phyloP scores from a whole-genome alignment of 1,140 invertebrate species.

The Periplaneta americana region DNA sequence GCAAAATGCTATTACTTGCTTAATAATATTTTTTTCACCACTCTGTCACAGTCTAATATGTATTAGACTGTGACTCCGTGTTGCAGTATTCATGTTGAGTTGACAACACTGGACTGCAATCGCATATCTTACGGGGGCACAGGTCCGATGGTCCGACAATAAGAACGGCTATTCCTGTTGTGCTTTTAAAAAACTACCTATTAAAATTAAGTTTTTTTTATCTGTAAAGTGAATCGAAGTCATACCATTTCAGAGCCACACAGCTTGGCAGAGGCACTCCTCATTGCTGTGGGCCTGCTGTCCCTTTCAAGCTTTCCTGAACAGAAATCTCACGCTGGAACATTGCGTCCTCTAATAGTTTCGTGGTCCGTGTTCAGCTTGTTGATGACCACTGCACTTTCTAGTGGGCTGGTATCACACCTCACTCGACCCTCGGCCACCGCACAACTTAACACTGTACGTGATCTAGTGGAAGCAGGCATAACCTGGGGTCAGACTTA shows the following conservation, averaged over 20 bases:
- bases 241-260: not conserved
- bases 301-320: not conserved
- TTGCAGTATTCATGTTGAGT: too few species aligned
- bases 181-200: too few species aligned
- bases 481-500: not conserved
- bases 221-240: too few species aligned
- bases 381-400: not conserved
- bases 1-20: too few species aligned
- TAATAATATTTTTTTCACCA: too few species aligned
- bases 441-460: not conserved
- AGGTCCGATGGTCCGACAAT: too few species aligned
- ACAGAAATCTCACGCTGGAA: not conserved
- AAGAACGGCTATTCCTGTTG: too few species aligned
- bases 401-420: not conserved
- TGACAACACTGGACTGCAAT: too few species aligned
- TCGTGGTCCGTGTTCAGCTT: not conserved
- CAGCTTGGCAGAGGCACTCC: not conserved
- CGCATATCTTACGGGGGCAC: too few species aligned
- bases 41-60: too few species aligned
- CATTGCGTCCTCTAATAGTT: not conserved
- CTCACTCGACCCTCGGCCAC: not conserved
- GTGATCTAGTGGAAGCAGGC: not conserved
- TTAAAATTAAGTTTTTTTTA: too few species aligned
- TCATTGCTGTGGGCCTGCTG: not conserved
- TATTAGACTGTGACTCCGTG: too few species aligned